Base-by-base conservation (phyloP, 92 coral and sea anemone genomes). In the Meandrina meandrites region DNA sequence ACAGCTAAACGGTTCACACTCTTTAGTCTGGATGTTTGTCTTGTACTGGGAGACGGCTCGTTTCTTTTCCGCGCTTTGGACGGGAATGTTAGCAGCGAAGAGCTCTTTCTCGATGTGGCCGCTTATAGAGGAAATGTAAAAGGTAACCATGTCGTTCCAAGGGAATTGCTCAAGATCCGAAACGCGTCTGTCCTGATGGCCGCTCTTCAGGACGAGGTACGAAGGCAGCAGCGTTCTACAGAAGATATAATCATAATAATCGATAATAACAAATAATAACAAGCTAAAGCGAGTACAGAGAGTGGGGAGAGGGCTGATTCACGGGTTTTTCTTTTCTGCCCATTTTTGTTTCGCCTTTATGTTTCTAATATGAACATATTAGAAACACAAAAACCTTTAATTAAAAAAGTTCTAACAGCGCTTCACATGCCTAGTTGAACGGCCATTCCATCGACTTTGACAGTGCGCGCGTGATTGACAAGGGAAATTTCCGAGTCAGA, bases 61-160 rank as follows among this genome's bases (percentile, higher is more conserved):
- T 10, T 86, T 75, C 67, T 78, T 86, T n/a, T 35, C 82, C 4
- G 82, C 32, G 75, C 88, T 85, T 48, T 88, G 90, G 14, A 87
- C 28, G 28, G 88, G 92, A 31, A 92, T 88, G 28, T 93, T 94
- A 74, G 92, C 86, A 11, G 85, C 78, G 19, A 90, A 57, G 30
- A 97, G 89, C 18, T 93, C 94, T 21, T 89, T 89, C 73, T 97
- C 94, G 82, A 97, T 28, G 22, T 48, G 91, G n/a, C 92, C 82
- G 76, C 91, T 90, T 76, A 93, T 88, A 82, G 95, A 93, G 15
- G 94, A 96, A 36, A 95, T 84, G 56, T 95, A 97, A 84, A 97
- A 95, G 16, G 98, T 89, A 8, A 95, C 99, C 95, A 97, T 87
- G 84, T 97, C 93, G 11, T 91, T 78, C 96, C 94, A 92, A 27